phyloP scores from a whole-genome alignment of 2,797 vertebrate species.

The Valencia hispanica region DNA sequence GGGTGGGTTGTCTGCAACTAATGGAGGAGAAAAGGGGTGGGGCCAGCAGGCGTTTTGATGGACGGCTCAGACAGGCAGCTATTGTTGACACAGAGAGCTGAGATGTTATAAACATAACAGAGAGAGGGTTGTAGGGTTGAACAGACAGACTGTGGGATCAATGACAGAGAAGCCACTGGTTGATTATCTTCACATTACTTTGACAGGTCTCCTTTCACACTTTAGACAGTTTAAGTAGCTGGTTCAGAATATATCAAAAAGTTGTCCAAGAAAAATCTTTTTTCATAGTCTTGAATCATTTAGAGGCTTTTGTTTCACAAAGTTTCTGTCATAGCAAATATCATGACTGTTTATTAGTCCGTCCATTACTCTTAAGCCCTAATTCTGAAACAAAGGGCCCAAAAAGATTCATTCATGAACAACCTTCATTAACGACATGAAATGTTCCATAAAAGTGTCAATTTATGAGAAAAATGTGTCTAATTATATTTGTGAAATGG shows the following conservation, averaged over 20 bases:
- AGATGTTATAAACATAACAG: conserved; percentile 62
- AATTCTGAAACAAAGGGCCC: conserved; percentile 39
- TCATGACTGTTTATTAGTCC: conserved; percentile 38
- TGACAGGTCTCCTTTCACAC: conserved; percentile 65
- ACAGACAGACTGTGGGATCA: conserved; percentile 56
- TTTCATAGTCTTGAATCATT: conserved; percentile 38
- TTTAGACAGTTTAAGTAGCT: conserved; percentile 69
- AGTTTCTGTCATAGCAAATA: conserved; percentile 38
- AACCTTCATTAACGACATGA: conserved; percentile 1
- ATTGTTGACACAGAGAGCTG: conserved; percentile 40
- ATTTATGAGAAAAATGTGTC: conserved; percentile 17
- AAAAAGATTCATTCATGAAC: conserved; percentile 38
- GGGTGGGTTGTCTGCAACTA: conserved; percentile 60
- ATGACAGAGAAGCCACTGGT: conserved; percentile 49
- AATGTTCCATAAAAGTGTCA: conserved; percentile 22
- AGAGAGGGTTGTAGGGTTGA: conserved; percentile 29
- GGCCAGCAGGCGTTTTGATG: conserved; percentile 40
- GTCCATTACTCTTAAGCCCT: conserved; percentile 46
- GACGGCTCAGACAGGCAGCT: conserved; percentile 44
- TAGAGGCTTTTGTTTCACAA: conserved; percentile 35
- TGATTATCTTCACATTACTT: conserved; percentile 47
- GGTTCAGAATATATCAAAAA: conserved; percentile 33
- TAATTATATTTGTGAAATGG: conserved; percentile 50
- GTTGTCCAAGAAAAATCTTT: conserved; percentile 32
- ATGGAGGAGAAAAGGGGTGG: conserved; percentile 64